Percentiles rank a stretch among this genome's conserved stretches.
These are phyloP conservation scores for Drosophila falleni DNA, from an alignment of 2,888 invertebrate genomes.

Conservation along the genomic window DNA sequence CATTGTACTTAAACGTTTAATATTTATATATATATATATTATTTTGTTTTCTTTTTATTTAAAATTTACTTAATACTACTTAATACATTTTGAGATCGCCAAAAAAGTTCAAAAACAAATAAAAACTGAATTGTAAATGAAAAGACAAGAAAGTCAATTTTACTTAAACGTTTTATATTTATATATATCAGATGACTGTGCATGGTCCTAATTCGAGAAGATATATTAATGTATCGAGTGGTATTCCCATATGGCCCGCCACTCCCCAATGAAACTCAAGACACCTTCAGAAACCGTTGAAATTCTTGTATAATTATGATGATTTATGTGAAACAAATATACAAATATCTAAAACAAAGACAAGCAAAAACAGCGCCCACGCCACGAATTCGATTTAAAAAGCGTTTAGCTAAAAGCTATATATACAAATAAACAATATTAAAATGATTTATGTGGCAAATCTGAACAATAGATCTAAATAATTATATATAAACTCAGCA, in stretches of 20 bases:
- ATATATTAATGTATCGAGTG: background rate
- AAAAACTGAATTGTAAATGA: background rate
- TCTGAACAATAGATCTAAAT: conserved; percentile 64
- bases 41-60: too few species aligned
- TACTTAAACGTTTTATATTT: too few species aligned
- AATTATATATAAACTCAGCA: conserved; percentile 25
- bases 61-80: too few species aligned
- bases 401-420: conserved; percentile 72
- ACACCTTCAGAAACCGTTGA: conserved; percentile 58
- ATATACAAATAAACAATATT: conserved; percentile 57
- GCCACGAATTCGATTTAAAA: conserved; percentile 38
- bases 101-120: too few species aligned
- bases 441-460: conserved; percentile 69
- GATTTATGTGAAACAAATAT: conserved; percentile 65
- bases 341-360: conserved; percentile 22
- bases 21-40: too few species aligned
- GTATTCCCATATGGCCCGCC: conserved; percentile 30
- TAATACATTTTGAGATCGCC: too few species aligned
- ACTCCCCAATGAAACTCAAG: conserved; percentile 62
- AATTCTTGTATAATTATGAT: conserved; percentile 62
- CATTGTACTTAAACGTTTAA: too few species aligned
- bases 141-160: too few species aligned
- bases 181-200: too few species aligned
- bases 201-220: background rate
- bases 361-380: conserved; percentile 53